Conservation (phyloP, 1,140 invertebrate species). For the Contarinia nasturtii region DNA sequence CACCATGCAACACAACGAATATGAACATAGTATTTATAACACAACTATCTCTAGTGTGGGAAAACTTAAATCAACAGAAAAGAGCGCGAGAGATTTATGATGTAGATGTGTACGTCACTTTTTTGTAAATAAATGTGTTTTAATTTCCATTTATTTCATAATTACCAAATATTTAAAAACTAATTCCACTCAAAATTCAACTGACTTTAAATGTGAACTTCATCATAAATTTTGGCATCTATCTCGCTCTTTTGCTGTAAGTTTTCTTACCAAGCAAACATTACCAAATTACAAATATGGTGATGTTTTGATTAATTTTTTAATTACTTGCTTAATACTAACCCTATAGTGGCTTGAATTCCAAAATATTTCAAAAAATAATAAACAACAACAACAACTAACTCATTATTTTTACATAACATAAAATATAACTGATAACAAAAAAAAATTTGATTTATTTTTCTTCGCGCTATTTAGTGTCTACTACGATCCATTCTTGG, state of each 20-base stretch:
- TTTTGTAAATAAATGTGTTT: background rate
- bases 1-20: too few species aligned
- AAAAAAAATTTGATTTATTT: constrained; percentile 5
- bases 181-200: background rate
- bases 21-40: too few species aligned
- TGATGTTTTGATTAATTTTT: background rate
- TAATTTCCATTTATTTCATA: background rate
- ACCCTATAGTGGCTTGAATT: background rate
- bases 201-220: too few species aligned
- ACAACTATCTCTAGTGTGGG: too few species aligned
- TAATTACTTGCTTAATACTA: background rate
- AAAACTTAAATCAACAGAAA: too few species aligned
- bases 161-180: background rate
- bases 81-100: too few species aligned
- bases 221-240: too few species aligned
- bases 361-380: background rate
- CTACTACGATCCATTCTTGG: constrained; percentile 90
- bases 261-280: too few species aligned
- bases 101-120: too few species aligned
- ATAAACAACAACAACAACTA: too few species aligned
- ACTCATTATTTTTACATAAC: constrained; percentile 1
- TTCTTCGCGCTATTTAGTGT: constrained; percentile 45
- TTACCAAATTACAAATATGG: too few species aligned
- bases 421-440: constrained; percentile 1
- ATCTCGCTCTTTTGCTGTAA: too few species aligned